These are phyloP conservation scores for Pitta sordida DNA, from an alignment of 2,113 vertebrate genomes.

Conservation along the genomic window DNA sequence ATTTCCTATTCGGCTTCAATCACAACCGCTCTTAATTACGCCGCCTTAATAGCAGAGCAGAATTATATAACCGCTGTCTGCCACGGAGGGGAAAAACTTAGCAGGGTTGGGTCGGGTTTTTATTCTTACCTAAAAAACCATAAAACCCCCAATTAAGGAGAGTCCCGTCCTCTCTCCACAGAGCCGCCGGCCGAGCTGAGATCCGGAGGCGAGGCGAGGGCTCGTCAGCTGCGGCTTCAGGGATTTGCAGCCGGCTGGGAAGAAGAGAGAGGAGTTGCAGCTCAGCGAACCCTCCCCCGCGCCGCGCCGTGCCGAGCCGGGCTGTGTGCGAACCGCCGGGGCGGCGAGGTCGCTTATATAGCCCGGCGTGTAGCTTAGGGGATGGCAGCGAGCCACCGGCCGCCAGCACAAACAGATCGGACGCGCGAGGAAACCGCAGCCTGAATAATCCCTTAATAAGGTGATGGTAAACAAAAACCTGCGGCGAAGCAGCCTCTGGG, in stretches of 20 bases:
- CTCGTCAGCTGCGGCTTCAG: background rate
- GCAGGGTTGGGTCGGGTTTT: background rate
- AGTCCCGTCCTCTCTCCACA: background rate
- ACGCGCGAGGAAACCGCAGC: conserved; percentile 52
- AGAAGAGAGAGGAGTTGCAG: background rate
- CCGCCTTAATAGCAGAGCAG: background rate
- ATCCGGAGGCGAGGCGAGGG: background rate
- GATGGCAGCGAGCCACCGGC: conserved; percentile 73
- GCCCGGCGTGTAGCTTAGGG: conserved; percentile 67
- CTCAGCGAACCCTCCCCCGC: conserved; percentile 46
- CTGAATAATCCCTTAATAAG: conserved; percentile 33
- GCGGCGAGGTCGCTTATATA: conserved; percentile 73
- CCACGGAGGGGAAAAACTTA: background rate
- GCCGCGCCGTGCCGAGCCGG: conserved; percentile 33
- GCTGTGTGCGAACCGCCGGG: background rate
- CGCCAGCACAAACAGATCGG: conserved; percentile 71
- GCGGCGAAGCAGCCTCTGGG: background rate
- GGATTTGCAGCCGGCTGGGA: background rate
- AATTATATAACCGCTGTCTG: background rate
- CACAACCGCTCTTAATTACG: background rate
- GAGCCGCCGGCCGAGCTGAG: background rate
- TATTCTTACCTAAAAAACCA: background rate
- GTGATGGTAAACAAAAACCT: conserved; percentile 14
- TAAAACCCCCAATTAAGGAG: background rate
- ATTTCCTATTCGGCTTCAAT: background rate